These are phyloP conservation scores for Heliocidaris erythrogramma DNA, from an alignment of 35 echinoderm and acorn worm species.

Conservation along the genomic window DNA sequence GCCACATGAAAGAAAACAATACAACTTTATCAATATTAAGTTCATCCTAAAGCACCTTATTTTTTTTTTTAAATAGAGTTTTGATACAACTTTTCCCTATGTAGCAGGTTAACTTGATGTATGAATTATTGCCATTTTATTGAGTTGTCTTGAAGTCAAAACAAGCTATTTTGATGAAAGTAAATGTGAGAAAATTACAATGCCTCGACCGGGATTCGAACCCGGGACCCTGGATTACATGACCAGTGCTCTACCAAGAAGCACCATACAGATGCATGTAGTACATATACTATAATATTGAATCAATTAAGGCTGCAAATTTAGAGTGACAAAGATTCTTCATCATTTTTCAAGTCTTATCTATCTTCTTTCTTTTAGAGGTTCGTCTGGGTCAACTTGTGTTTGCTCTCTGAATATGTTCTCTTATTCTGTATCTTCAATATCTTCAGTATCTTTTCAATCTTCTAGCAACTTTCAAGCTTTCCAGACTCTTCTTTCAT, in stretches of 20 bases:
- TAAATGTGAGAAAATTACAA: no score
- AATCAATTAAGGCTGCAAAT: neutral
- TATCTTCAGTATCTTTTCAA: neutral
- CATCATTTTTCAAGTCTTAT: constrained; percentile 1
- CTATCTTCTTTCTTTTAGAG: constrained; percentile 17
- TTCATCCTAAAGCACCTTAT: no score
- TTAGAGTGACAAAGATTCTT: neutral
- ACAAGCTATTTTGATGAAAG: neutral
- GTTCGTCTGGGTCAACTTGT: neutral
- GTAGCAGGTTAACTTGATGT: no score
- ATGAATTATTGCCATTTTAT: no score
- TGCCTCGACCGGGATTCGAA: no score
- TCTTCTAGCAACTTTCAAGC: neutral
- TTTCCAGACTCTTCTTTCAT: constrained; percentile 2
- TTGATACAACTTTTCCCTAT: no score
- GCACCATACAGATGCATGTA: neutral
- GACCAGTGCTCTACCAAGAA: no score
- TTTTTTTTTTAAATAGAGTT: no score
- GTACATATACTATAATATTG: neutral
- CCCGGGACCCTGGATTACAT: no score
- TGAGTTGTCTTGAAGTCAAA: no score
- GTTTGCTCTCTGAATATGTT: neutral
- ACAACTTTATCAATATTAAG: no score
- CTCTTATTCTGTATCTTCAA: neutral
- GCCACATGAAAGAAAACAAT: neutral